Base-by-base conservation (phyloP, 1,140 invertebrate genomes). In the Pogonus chalceus region DNA sequence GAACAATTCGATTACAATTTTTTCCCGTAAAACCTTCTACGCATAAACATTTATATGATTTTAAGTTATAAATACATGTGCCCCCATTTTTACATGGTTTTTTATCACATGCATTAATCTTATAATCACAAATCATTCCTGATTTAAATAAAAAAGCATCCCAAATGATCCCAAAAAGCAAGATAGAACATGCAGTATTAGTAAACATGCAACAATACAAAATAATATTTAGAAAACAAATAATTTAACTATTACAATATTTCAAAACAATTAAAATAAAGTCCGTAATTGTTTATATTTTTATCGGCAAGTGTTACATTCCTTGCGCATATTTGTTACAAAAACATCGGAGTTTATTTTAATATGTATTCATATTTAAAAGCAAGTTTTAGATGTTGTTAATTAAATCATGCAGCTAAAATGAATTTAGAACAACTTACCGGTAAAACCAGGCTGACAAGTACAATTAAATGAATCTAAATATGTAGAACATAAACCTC, bases 401-500 rank as follows among this genome's bases (percentile, higher is more conserved):
- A n/a, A n/a, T n/a, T n/a, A n/a, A n/a, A n/a, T n/a, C n/a, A n/a
- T n/a, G n/a, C n/a, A n/a, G n/a, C n/a, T n/a, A n/a, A n/a, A n/a
- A n/a, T n/a, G n/a, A n/a, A n/a, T n/a, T n/a, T n/a, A 37, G 35
- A 37, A 37, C 35, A 22, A 64, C 62, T 66, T 74, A 85, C 82
- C 82, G 70, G 73, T 77, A 74, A 82, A 91, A 9, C 83, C 84
- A 3, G 80, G 70, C 0, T 76, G 71, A 66, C 88, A 92, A 16
- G 76, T 70, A 67, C 88, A 90, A 57, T 81, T 79, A 66, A 78
- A 81, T 51, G 69, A 71, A 63, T 86, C 81, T 10, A 56, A 60
- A 57, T 60, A 57, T 51, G 64, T 65, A 43, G 59, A 72, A 67
- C 80, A 86, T 60, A 74, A 77, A 35, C 77, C 82, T 1, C 78